These are phyloP conservation scores for Panulirus ornatus DNA, from an alignment of 1,140 invertebrate genomes.

Conservation along the genomic window DNA sequence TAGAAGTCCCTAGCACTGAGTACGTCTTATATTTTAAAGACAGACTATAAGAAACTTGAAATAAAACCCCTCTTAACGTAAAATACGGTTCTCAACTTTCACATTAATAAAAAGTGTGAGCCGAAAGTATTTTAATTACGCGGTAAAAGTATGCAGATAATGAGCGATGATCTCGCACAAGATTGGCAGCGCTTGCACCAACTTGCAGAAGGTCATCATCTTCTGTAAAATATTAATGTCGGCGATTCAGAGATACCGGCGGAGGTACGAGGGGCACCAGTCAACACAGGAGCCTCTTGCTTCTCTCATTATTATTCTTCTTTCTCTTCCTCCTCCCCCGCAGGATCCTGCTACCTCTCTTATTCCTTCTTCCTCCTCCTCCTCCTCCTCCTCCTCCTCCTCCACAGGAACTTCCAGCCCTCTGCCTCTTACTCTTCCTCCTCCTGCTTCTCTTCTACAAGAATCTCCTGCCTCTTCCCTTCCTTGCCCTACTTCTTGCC, in stretches of 20 bases:
- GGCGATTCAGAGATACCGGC: too few species aligned
- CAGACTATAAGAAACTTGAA: too few species aligned
- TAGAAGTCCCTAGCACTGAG: too few species aligned
- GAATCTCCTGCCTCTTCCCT: not conserved
- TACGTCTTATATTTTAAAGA: too few species aligned
- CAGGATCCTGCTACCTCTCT: too few species aligned
- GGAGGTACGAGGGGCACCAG: too few species aligned
- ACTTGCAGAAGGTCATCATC: not conserved
- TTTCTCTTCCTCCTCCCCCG: not conserved
- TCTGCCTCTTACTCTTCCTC: slow-evolving; percentile 3
- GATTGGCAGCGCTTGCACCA: slow-evolving; percentile 20
- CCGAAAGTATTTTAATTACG: slow-evolving; percentile 36
- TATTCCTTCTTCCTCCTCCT: not conserved
- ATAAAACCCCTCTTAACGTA: not conserved
- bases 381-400: not conserved
- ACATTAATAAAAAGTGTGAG: slow-evolving; percentile 15
- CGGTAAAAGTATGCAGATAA: slow-evolving; percentile 36
- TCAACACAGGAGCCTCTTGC: not conserved
- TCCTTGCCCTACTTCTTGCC: slow-evolving; percentile 24
- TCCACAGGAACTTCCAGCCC: too few species aligned
- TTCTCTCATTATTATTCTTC: not conserved
- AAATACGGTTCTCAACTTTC: slow-evolving; percentile 13
- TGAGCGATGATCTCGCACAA: slow-evolving; percentile 9
- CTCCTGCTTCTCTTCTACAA: not conserved
- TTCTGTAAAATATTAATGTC: not conserved